Base-by-base conservation (phyloP, 2,797 vertebrate genomes). In the Craterocephalus amniculus region DNA sequence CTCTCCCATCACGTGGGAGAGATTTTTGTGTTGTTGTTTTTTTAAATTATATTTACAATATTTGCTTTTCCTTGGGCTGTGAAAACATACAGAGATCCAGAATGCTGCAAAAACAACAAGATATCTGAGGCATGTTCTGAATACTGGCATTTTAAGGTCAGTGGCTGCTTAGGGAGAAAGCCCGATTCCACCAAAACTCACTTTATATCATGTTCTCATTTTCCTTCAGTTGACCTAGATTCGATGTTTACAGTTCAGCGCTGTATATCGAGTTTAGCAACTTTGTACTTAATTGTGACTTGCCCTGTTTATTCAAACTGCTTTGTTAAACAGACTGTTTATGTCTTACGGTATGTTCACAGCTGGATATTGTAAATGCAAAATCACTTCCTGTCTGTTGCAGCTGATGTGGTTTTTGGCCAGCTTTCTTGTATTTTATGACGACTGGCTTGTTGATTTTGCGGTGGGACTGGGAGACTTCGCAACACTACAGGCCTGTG, bases 371-470 rank as follows among this genome's bases (percentile, higher is more conserved):
- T 86, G 74, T 76, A 86, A 87, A 89, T 72, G 54, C 72, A 77
- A 71, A 83, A 76, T 83, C 68, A 67, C 77, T 84, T 88, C 84
- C 84, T 80, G 88, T 90, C 80, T 86, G 76, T 70, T 43, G 40
- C 56, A 51, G 79, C 79, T 86, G 77, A 91, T 90, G 90, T 91
- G 88, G 86, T 82, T 63, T 38, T 67, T 56, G 64, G 71, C 80
- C 58, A 56, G 67, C 71, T 57, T 77, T 74, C 70, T 79, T 57
- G 79, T 74, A 27, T 88, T 90, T 89, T 87, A 88, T 58, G 69
- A 80, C 35, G 59, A 56, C 85, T 83, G 74, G 68, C 74, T 88
- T 92, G 90, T 87, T 90, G 85, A 90, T 72, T 83, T 85, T 91
- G 90, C 62, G 89, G 90, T 84, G 67, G 78, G 85, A 87, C 83